These are phyloP conservation scores for Nasonia longicornis DNA, from an alignment of 1,140 invertebrate species.

Conservation along the genomic window DNA sequence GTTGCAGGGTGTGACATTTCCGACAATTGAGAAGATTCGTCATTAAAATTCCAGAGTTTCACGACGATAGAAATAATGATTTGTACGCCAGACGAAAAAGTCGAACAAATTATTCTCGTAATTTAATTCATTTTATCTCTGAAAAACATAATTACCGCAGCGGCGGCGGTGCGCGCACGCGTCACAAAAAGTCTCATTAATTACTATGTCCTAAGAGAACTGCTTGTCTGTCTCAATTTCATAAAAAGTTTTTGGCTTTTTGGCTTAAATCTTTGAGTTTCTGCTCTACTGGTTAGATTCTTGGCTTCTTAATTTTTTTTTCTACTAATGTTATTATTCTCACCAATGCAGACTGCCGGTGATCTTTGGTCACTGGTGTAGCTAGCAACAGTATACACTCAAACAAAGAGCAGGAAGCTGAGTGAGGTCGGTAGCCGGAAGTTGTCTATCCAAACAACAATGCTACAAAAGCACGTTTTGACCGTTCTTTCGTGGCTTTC, in stretches of 20 bases:
- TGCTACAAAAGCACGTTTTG: no score
- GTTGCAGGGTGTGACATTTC: not conserved
- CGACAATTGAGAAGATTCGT: not conserved
- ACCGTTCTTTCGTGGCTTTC: no score
- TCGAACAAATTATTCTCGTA: not conserved
- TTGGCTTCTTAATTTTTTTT: not conserved
- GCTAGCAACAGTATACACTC: no score
- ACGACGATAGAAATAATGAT: not conserved
- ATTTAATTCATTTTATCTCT: not conserved
- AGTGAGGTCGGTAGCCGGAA: no score
- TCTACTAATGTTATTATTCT: no score
- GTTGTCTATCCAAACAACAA: no score
- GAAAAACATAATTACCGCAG: not conserved
- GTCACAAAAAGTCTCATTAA: conserved; percentile 3
- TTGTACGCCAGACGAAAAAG: not conserved
- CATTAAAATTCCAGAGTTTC: not conserved
- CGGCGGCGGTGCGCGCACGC: no score
- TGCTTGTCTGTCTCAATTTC: not conserved
- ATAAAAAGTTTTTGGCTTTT: not conserved
- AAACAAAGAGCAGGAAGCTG: no score
- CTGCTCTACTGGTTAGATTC: not conserved
- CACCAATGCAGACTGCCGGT: no score
- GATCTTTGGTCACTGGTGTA: no score
- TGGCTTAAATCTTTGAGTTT: not conserved
- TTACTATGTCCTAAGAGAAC: not conserved